These are phyloP conservation scores for Sesia apiformis DNA, from an alignment of 2,888 invertebrate species.

Conservation along the genomic window DNA sequence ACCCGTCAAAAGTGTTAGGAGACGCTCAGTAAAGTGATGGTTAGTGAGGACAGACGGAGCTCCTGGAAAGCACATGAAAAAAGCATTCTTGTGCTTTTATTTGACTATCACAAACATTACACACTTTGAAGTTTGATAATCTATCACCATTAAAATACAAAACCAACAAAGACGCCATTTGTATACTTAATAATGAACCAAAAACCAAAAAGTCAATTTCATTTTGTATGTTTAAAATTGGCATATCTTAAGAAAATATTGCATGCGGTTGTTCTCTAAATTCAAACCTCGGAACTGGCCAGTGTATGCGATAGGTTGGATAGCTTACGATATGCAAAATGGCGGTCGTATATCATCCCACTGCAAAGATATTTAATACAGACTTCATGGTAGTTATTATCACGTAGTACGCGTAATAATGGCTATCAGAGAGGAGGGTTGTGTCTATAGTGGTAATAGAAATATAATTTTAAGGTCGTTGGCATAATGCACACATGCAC, in stretches of 20 bases:
- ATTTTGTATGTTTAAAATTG: background rate
- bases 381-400: constrained; percentile 6
- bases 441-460: background rate
- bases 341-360: constrained; percentile 20
- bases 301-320: background rate
- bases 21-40: too few species aligned
- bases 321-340: constrained; percentile 25
- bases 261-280: background rate
- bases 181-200: background rate
- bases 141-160: background rate
- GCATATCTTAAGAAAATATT: background rate
- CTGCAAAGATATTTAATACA: background rate
- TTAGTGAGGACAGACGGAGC: too few species aligned
- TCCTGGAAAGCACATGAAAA: too few species aligned
- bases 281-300: background rate
- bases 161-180: background rate
- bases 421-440: constrained; percentile 1
- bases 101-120: too few species aligned
- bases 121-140: too few species aligned
- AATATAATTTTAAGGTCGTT: background rate
- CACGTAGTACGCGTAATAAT: constrained; percentile 7
- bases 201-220: background rate
- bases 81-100: background rate
- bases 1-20: too few species aligned
- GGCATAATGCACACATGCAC: background rate